Evolutionary conservation across 2,113 vertebrate species (phyloP).

Genomic region (Nycticryphes semicollaris): DNA sequence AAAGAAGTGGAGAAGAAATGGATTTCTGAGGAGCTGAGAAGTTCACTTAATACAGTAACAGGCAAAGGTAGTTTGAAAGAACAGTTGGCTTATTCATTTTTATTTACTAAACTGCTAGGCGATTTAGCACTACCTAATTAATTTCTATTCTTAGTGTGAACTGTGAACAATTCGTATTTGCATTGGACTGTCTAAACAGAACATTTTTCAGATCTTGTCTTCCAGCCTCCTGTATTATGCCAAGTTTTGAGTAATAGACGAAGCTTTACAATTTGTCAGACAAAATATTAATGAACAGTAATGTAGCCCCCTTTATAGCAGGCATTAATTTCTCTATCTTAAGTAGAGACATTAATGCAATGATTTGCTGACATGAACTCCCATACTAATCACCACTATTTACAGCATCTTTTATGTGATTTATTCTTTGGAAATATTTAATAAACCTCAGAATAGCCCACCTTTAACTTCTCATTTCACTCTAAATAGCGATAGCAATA

Average conservation of each 20-base stretch:
- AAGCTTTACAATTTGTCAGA: neutral
- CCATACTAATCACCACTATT: neutral
- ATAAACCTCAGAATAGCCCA: neutral
- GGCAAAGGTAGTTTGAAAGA: conserved; percentile 9
- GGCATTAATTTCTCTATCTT: neutral
- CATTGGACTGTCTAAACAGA: neutral
- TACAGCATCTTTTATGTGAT: neutral
- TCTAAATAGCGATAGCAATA: neutral
- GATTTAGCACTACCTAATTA: neutral
- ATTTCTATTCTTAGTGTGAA: neutral
- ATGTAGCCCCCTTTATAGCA: neutral
- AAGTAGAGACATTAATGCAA: too few species aligned
- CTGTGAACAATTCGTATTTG: neutral
- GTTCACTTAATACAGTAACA: neutral
- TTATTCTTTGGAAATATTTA: neutral
- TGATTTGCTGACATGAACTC: too few species aligned
- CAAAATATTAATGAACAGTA: neutral
- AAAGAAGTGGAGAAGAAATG: conserved; percentile 64
- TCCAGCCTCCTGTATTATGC: neutral
- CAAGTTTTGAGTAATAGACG: neutral
- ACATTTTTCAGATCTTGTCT: neutral
- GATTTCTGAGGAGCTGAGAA: conserved; percentile 8
- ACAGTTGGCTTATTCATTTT: neutral
- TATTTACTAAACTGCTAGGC: neutral
- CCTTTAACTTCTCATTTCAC: neutral